Evolutionary conservation across 2,797 vertebrate genomes (phyloP).

Genomic region (Clarias platycephalus): DNA sequence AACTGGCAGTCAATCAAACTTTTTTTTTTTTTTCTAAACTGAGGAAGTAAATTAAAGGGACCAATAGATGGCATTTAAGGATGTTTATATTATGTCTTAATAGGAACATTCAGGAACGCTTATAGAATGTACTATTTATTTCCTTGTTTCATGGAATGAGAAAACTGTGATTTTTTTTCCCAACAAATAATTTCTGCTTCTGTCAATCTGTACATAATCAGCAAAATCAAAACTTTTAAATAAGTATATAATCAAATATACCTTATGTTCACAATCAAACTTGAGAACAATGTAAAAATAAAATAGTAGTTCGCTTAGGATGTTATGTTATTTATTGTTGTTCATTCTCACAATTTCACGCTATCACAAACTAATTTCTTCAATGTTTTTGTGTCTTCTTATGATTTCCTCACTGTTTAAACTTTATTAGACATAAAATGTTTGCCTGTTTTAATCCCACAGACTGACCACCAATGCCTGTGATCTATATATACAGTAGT

Average conservation of each 20-base stretch:
- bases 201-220: neutral
- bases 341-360: neutral
- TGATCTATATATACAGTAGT: slow-evolving; percentile 5
- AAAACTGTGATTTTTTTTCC: slow-evolving; percentile 10
- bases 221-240: no score
- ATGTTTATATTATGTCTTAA: slow-evolving; percentile 4
- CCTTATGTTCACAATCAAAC: neutral
- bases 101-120: neutral
- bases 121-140: slow-evolving; percentile 3
- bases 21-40: slow-evolving; percentile 31
- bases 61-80: slow-evolving; percentile 27
- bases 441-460: slow-evolving; percentile 17
- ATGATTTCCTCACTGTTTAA: neutral
- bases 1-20: slow-evolving; percentile 44
- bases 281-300: neutral
- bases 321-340: neutral
- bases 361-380: neutral
- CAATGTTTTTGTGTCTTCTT: neutral
- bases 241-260: neutral
- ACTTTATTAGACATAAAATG: neutral
- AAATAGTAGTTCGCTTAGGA: neutral
- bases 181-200: slow-evolving; percentile 6
- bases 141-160: slow-evolving; percentile 9
- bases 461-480: slow-evolving; percentile 1
- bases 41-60: neutral